Percentiles rank a stretch among this genome's conserved stretches.
Conservation (phyloP, 1,140 invertebrate species). For the Apis florea region DNA sequence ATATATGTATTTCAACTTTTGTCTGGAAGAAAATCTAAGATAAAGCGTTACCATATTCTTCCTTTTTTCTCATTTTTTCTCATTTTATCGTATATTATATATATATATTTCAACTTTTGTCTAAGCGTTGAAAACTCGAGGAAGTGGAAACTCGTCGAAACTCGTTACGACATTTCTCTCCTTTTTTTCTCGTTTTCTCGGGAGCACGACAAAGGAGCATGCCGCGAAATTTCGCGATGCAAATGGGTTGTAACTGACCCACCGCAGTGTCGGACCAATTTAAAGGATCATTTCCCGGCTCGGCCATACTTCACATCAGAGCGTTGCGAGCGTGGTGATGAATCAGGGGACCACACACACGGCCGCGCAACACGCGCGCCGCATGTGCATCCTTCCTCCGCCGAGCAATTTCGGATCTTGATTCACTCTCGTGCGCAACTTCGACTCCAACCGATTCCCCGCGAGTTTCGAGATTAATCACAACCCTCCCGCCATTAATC, state of each 20-base stretch:
- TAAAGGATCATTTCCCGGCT: slow-evolving; percentile 65
- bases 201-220: slow-evolving; percentile 4
- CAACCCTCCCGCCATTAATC: neutral
- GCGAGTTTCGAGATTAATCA: slow-evolving; percentile 9
- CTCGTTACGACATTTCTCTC: no score
- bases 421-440: slow-evolving; percentile 27
- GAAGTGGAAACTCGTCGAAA: no score
- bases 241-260: slow-evolving; percentile 68
- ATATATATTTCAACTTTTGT: no score
- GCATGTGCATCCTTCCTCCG: slow-evolving; percentile 48
- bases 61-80: no score
- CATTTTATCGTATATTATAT: no score
- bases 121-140: no score
- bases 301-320: slow-evolving; percentile 65
- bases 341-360: slow-evolving; percentile 64
- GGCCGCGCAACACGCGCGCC: slow-evolving; percentile 9
- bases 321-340: slow-evolving; percentile 59
- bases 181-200: neutral
- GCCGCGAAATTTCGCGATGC: slow-evolving; percentile 60
- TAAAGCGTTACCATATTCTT: no score
- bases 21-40: no score
- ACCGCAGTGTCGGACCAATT: slow-evolving; percentile 68
- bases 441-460: slow-evolving; percentile 11
- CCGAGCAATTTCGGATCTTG: slow-evolving; percentile 49
- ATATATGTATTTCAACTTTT: no score